Conservation (phyloP, 2,888 invertebrate species). For the Synergus itoensis region DNA sequence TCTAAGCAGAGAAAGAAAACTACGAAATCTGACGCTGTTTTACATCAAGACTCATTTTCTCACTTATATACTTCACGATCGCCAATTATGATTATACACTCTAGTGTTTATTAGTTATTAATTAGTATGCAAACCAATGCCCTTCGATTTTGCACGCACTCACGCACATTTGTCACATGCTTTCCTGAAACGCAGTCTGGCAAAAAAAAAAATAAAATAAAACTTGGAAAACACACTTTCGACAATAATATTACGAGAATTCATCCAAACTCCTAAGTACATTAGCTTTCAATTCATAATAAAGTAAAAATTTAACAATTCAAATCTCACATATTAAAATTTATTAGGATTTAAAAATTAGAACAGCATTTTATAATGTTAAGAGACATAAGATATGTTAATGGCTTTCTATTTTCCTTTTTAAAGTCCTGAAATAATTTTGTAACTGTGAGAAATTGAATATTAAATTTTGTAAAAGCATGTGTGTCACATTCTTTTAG, state of each 20-base stretch:
- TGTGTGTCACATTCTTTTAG: background rate
- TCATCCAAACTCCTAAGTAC: constrained; percentile 29
- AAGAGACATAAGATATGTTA: background rate
- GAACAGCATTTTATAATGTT: background rate
- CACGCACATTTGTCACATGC: constrained; percentile 26
- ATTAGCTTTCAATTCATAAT: constrained; percentile 24
- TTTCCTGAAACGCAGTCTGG: constrained; percentile 36
- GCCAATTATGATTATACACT: constrained; percentile 16
- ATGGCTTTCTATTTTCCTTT: background rate
- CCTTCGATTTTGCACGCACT: constrained; percentile 43
- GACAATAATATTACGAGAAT: constrained; percentile 32
- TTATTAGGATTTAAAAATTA: background rate
- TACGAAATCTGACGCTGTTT: background rate
- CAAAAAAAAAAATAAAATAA: background rate
- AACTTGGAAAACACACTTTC: constrained; percentile 16
- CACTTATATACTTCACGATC: constrained; percentile 2
- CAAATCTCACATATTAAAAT: background rate
- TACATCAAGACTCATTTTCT: background rate
- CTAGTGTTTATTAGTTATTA: constrained; percentile 5
- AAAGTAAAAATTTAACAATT: constrained; percentile 9
- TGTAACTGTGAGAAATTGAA: background rate
- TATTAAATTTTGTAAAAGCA: background rate
- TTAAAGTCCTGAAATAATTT: background rate
- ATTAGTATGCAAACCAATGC: constrained; percentile 26
- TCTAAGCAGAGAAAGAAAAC: constrained; percentile 7